These are phyloP conservation scores for Habroteleia sp. DNA, from an alignment of 2,888 invertebrate species.

Conservation along the genomic window DNA sequence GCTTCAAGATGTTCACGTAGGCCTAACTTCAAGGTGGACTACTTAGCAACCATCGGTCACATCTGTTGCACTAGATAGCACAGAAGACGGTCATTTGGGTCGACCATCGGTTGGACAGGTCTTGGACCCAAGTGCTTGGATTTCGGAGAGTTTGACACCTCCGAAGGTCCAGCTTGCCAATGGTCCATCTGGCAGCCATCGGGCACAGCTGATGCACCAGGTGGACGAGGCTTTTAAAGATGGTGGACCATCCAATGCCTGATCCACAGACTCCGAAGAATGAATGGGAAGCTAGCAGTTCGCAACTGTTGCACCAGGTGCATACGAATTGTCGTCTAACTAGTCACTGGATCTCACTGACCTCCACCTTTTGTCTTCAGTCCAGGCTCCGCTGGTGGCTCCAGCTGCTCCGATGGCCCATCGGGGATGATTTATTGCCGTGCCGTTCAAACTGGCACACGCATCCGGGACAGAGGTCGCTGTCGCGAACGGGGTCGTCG, in stretches of 20 bases:
- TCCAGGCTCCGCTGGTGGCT: slow-evolving; percentile 57
- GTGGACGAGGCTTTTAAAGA: too few species aligned
- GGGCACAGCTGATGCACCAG: too few species aligned
- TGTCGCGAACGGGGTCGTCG: slow-evolving; percentile 15
- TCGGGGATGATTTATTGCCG: slow-evolving; percentile 33
- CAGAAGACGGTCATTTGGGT: too few species aligned
- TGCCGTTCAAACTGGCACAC: slow-evolving; percentile 21
- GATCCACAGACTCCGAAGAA: too few species aligned
- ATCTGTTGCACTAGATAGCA: slow-evolving; percentile 27
- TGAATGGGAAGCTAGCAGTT: too few species aligned
- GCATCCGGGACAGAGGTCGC: slow-evolving; percentile 19
- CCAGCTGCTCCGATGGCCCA: slow-evolving; percentile 62
- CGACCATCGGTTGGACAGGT: too few species aligned
- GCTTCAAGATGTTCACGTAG: too few species aligned
- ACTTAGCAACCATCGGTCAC: background rate
- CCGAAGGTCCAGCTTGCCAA: too few species aligned
- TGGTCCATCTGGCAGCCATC: too few species aligned
- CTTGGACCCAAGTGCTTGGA: too few species aligned
- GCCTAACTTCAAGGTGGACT: background rate
- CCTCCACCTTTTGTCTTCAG: slow-evolving; percentile 60
- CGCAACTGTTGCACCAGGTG: slow-evolving; percentile 21
- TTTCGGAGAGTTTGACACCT: too few species aligned
- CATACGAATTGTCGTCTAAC: background rate
- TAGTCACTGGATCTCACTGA: slow-evolving; percentile 51
- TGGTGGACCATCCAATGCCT: too few species aligned